phyloP scores from a whole-genome alignment of 2,113 vertebrate genomes.

The Romanogobio albipinnatus region DNA sequence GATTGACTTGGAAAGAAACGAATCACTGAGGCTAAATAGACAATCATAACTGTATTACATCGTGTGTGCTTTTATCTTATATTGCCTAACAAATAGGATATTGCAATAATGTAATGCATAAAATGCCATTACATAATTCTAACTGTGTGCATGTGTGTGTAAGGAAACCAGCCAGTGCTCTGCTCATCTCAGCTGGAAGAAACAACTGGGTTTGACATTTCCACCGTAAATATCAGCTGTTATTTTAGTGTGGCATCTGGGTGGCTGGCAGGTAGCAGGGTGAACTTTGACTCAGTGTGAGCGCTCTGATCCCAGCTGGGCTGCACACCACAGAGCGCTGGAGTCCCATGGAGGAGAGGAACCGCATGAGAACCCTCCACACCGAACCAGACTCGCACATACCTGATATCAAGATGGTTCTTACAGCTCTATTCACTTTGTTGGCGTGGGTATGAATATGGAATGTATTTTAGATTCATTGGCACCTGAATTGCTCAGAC shows the following conservation, averaged over 20 bases:
- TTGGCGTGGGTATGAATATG: background rate
- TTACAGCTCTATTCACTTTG: background rate
- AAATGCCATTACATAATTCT: slow-evolving; percentile 40
- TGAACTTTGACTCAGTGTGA: slow-evolving; percentile 64
- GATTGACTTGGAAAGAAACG: background rate
- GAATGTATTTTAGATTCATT: slow-evolving; percentile 15
- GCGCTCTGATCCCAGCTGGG: slow-evolving; percentile 55
- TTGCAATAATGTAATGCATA: slow-evolving; percentile 19
- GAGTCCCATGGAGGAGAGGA: slow-evolving; percentile 35
- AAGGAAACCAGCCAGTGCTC: slow-evolving; percentile 19
- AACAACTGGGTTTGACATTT: slow-evolving; percentile 63
- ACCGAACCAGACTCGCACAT: background rate
- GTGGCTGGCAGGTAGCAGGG: slow-evolving; percentile 49
- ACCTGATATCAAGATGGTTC: background rate
- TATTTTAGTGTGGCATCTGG: slow-evolving; percentile 60
- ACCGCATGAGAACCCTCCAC: slow-evolving; percentile 28
- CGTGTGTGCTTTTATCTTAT: background rate
- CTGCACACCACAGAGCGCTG: slow-evolving; percentile 28
- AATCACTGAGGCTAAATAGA: background rate
- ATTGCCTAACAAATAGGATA: background rate
- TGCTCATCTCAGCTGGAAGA: slow-evolving; percentile 59
- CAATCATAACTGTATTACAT: background rate
- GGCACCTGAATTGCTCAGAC: background rate
- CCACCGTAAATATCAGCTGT: slow-evolving; percentile 62
- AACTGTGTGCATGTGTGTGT: background rate